A percentile compares a stretch with the other conserved stretches of the same genome.
phyloP scores from a whole-genome alignment of 2,888 invertebrate species.

The Trissolcus japonicus region DNA sequence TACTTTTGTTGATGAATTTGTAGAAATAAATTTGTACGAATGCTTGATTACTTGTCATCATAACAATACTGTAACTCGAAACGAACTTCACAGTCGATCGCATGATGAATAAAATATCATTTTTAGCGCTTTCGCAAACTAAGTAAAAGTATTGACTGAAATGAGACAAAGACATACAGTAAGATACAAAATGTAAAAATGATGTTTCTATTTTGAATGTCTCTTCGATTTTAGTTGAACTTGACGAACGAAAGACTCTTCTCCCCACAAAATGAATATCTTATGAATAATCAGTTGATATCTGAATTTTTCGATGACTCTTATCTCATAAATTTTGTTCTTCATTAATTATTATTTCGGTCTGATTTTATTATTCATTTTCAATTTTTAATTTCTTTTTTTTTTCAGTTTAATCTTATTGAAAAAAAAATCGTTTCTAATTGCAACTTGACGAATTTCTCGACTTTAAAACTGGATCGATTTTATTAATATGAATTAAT shows the following conservation, averaged over 20 bases:
- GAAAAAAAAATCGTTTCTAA: no score
- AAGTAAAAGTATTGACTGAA: no score
- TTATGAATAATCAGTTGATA: constrained; percentile 43
- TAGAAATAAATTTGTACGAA: no score
- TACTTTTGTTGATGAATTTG: no score
- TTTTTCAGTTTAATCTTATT: no score
- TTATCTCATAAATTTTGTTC: constrained; percentile 18
- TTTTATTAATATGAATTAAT: neutral
- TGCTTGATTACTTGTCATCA: no score
- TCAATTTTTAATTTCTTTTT: no score
- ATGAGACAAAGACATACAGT: no score
- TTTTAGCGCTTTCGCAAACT: neutral
- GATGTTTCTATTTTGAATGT: neutral
- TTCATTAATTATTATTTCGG: neutral
- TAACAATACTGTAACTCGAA: no score
- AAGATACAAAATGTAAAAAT: no score
- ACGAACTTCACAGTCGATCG: no score
- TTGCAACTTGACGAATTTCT: neutral
- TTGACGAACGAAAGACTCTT: constrained; percentile 21
- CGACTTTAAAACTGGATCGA: neutral
- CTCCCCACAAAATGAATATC: constrained; percentile 32
- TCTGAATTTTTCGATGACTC: constrained; percentile 39
- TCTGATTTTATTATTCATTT: neutral
- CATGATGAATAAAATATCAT: no score
- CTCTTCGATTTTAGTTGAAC: constrained; percentile 8